Percentiles rank a stretch among this genome's conserved stretches.
Evolutionary conservation across 2,888 invertebrate genomes (phyloP).

Genomic region (Lacanobia oleracea): DNA sequence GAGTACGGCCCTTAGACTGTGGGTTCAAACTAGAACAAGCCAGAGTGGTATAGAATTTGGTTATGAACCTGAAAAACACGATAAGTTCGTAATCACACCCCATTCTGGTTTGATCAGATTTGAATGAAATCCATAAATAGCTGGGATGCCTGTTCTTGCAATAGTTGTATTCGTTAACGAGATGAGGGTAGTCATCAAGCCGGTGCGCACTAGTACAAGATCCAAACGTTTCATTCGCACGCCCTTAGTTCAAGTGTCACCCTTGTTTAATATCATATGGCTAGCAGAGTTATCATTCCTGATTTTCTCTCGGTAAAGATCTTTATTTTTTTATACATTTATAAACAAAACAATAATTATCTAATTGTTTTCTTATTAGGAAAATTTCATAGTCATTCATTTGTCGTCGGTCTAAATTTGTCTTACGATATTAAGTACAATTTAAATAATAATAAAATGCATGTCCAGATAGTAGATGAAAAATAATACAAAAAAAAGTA

Average conservation of each 20-base stretch:
- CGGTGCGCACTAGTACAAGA: conserved; percentile 37
- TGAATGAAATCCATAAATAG: background rate
- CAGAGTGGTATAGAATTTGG: background rate
- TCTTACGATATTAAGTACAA: conserved; percentile 88
- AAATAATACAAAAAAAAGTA: conserved; percentile 76
- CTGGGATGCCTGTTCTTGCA: conserved; percentile 47
- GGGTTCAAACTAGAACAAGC: conserved; percentile 6
- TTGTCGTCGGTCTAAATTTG: conserved; percentile 86
- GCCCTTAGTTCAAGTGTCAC: conserved; percentile 36
- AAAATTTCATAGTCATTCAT: conserved; percentile 77
- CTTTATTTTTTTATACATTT: conserved; percentile 90
- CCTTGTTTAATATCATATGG: conserved; percentile 64
- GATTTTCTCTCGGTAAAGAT: conserved; percentile 85
- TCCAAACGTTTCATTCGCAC: conserved; percentile 33
- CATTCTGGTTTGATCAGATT: conserved; percentile 1
- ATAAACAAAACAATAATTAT: conserved; percentile 64
- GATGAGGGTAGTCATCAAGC: conserved; percentile 36
- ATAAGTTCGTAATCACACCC: background rate
- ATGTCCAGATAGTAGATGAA: conserved; percentile 87
- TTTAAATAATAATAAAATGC: conserved; percentile 80
- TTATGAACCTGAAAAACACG: background rate
- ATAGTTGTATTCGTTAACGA: conserved; percentile 26
- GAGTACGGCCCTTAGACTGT: conserved; percentile 20
- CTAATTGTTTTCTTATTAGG: conserved; percentile 70
- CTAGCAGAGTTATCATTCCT: conserved; percentile 85